Conservation (phyloP, 2,888 invertebrate genomes). For the Agonopterix subpropinquella region DNA sequence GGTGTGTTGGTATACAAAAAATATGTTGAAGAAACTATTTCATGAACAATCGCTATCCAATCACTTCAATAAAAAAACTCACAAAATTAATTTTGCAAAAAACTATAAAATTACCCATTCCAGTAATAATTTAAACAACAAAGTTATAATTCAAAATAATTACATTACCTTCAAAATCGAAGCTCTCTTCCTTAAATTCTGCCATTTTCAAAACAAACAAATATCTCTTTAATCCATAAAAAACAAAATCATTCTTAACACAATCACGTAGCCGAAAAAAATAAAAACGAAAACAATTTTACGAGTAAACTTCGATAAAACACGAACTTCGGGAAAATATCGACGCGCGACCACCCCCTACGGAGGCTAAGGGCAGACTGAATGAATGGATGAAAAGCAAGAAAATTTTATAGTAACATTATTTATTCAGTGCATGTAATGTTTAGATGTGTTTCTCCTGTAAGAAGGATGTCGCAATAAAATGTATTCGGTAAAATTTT, state of each 20-base stretch:
- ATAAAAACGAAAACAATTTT: constrained; percentile 15
- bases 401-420: background rate
- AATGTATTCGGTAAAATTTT: too few species aligned
- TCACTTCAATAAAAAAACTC: too few species aligned
- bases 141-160: constrained; percentile 5
- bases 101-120: too few species aligned
- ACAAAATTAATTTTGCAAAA: too few species aligned
- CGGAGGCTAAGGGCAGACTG: constrained; percentile 22
- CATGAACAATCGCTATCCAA: too few species aligned
- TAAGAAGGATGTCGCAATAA: too few species aligned
- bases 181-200: constrained; percentile 43
- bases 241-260: constrained; percentile 18
- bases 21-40: too few species aligned
- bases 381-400: background rate
- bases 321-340: constrained; percentile 7
- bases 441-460: background rate
- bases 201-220: constrained; percentile 31
- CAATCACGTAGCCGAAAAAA: constrained; percentile 5
- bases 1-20: too few species aligned
- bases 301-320: constrained; percentile 20
- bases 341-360: constrained; percentile 24
- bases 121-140: constrained; percentile 1
- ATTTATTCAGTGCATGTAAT: constrained; percentile 6
- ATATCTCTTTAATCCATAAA: constrained; percentile 19
- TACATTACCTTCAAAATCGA: constrained; percentile 38